Base-by-base conservation (phyloP, 2,113 vertebrate genomes). In the Ranitomeya variabilis region DNA sequence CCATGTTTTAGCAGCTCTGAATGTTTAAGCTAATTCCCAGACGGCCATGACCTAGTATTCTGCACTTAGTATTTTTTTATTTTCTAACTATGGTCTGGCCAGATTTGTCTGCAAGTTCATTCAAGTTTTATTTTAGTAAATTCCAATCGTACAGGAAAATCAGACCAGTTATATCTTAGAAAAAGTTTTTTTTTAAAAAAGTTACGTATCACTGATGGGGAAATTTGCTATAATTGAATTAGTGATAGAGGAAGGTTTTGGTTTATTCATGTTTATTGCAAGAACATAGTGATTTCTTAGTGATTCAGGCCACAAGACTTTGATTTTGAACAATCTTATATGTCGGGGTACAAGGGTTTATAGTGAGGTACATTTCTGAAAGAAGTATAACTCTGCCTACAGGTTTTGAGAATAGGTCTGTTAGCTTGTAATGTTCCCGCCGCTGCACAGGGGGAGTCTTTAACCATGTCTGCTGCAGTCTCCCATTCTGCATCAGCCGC, bases 151-250 rank as follows among this genome's bases (percentile, higher is more conserved):
- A 52, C 45, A 54, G 19, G 10, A 77, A 26, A 77, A 52, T 45
- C 21, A 54, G 18, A 11, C 74, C 74, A 16, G 21, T 45, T 11
- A 26, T 57, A 80, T 57, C 26, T 80, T 15, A 1, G 1, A 13
- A 54, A 52, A n/a, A 54, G 37, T 51, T 78, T 8, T 51, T 78
- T 8, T 23, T 57, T 57, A 14, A 79, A 31, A 18, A 80, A 80
- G 52, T 80, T 59, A 80, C 57, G 57, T 80, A 26, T 57, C 31
- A 7, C 79, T 60, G n/a, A 6, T 57, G 77, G 23, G 7, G 11
- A 80, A 57, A 80, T 57, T 55, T 45, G 52, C 52, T 57, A 60
- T 80, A 80, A 60, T 59, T 80, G 13, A 80, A 60, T 59, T 80
- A n/a, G 3, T 23, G 14, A 80, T 23, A n/a, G 59, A 15, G 12